Evolutionary conservation across 1,140 invertebrate genomes (phyloP), one percentile per base, ranked within the genome.

Genomic region (Whitmania pigra): DNA sequence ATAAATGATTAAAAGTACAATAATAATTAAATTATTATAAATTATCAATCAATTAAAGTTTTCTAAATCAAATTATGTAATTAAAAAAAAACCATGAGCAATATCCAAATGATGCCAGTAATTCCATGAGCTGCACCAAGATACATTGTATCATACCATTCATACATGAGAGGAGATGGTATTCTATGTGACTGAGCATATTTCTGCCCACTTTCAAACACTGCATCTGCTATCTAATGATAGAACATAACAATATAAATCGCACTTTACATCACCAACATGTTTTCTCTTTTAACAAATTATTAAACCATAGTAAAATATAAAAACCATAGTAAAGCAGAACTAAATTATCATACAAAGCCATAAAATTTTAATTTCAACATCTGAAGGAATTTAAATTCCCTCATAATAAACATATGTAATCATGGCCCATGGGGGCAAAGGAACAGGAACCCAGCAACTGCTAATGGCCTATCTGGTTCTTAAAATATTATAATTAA

Each of bases 81-180:
- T 57, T 6, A 29, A 27, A 27, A 18, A 31, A 18, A 40, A 18
- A 31, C 36, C 36, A 53, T 68, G 60, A 66, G 25, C 20, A 25
- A 27, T 36, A 36, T 74, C 63, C 20, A 31, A 31, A 70, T 31
- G 20, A 70, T 53, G 25, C 53, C 18, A 29, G 25, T 54, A 25
- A 36, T 7, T 57, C 40, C 22, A n/a, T n/a, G 25, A 25, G 18
- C 53, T 36, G 67, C 36, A 85, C 86, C 86, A 69, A 93, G 80
- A 80, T 92, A 93, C 82, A 92, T 88, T 11, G 88, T 89, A n/a
- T 87, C 85, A 78, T 92, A 90, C 80, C 92, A 92, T 69, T 89
- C 84, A 78, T 90, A 93, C 89, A 92, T 92, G 20, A 93, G 80
- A 11, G 90, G 89, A 75, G 86, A 86, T 9, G 84, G 84, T 43